Base-by-base conservation (phyloP, 2,113 vertebrate species). In the Sigmodon hispidus region DNA sequence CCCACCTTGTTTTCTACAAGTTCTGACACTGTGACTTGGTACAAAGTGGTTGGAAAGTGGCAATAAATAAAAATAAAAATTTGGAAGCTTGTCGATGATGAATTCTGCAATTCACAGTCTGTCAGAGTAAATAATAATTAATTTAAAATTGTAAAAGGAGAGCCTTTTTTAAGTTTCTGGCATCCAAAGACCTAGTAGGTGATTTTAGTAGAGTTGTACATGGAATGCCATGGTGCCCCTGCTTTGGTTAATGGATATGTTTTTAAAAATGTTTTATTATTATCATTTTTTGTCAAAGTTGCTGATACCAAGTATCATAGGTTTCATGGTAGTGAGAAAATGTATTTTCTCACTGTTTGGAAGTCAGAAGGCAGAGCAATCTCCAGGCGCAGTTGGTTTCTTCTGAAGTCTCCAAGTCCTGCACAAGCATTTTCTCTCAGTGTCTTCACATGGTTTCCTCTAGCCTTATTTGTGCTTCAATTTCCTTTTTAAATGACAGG, bases 21-120 rank as follows among this genome's bases (percentile, higher is more conserved):
- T 94, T 96, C 72, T 85, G 90, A 93, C 93, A 93, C 94, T 96
- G 96, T 97, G 90, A 97, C 90, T 98, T 97, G 97, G 40, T 98
- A 97, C 97, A 97, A 98, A 97, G 96, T 96, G n/a, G 63, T 91
- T 95, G 92, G 57, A 90, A 96, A 88, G 76, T 94, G 90, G n/a
- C n/a, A n/a, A n/a, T n/a, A n/a, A n/a, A n/a, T n/a, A n/a, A n/a
- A n/a, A n/a, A n/a, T n/a, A n/a, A n/a, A n/a, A n/a, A n/a, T n/a
- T n/a, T 26, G 4, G 9, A 93, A 83, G 11, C 40, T 24, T n/a
- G 22, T 2, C 89, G 4, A 55, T 31, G n/a, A 72, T 63, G 52
- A 48, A 4, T 88, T 19, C 1, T 77, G 34, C 79, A 24, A 65
- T 86, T 40, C 5, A 8, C 16, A 75, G 43, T 85, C 69, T 63